Conservation (phyloP, 2,113 vertebrate species). For the Arothron firmamentum region DNA sequence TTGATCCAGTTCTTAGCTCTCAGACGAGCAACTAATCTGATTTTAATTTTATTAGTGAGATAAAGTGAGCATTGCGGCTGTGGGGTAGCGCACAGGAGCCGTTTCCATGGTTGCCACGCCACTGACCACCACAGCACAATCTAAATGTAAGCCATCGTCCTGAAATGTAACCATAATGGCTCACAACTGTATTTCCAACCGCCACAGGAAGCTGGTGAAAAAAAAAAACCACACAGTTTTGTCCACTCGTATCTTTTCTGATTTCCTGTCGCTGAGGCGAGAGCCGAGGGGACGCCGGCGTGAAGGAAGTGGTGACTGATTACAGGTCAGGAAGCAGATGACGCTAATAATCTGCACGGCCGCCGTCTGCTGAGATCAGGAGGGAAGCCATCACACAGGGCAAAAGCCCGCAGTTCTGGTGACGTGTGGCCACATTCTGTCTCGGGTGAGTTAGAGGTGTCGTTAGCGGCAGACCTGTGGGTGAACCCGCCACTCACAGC, state of each 20-base stretch:
- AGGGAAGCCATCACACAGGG: constrained; percentile 12
- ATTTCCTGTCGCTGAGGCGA: constrained; percentile 49
- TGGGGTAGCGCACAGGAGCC: too few species aligned
- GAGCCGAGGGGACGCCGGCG: constrained; percentile 41
- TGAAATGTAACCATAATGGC: too few species aligned
- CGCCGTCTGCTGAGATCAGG: constrained; percentile 1
- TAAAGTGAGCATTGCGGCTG: too few species aligned
- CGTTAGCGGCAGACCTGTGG: too few species aligned
- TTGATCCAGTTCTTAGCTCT: too few species aligned
- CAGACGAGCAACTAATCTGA: too few species aligned
- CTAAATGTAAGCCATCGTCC: too few species aligned
- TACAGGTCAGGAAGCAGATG: constrained; percentile 42
- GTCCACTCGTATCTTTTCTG: constrained; percentile 13
- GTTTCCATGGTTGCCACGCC: too few species aligned
- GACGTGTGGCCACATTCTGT: neutral
- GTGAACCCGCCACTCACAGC: too few species aligned
- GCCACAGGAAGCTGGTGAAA: neutral
- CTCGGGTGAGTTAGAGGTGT: neutral
- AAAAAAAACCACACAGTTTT: constrained; percentile 5
- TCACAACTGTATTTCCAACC: too few species aligned
- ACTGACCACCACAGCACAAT: too few species aligned
- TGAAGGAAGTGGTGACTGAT: constrained; percentile 47
- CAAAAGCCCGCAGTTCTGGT: constrained; percentile 3
- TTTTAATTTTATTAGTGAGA: too few species aligned
- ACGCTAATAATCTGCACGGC: constrained; percentile 29